These are phyloP conservation scores for Orthosia gothica DNA, from an alignment of 2,888 invertebrate species.

Conservation along the genomic window DNA sequence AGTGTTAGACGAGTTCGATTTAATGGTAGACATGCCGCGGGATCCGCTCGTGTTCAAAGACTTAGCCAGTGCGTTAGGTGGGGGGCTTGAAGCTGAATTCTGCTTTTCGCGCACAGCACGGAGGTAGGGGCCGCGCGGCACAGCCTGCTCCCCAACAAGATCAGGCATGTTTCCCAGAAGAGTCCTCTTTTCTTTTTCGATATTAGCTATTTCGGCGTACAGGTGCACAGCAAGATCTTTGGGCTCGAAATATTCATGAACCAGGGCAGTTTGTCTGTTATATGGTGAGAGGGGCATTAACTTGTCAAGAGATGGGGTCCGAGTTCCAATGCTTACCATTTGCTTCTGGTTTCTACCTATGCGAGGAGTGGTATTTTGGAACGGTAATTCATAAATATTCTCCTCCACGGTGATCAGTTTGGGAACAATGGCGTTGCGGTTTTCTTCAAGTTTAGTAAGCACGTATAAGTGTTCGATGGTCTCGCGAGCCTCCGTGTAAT, in stretches of 20 bases:
- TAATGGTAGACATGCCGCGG: slow-evolving; percentile 76
- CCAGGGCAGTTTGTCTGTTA: slow-evolving; percentile 84
- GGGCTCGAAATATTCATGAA: slow-evolving; percentile 90
- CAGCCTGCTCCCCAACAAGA: slow-evolving; percentile 83
- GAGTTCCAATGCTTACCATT: slow-evolving; percentile 91
- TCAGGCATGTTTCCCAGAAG: slow-evolving; percentile 86
- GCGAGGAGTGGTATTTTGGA: slow-evolving; percentile 85
- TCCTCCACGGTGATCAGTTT: slow-evolving; percentile 79
- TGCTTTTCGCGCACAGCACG: slow-evolving; percentile 92
- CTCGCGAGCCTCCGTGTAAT: slow-evolving; percentile 94
- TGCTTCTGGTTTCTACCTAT: slow-evolving; percentile 85
- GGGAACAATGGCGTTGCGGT: slow-evolving; percentile 89
- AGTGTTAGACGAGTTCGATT: slow-evolving; percentile 82
- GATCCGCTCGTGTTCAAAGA: slow-evolving; percentile 71
- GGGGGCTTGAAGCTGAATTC: slow-evolving; percentile 70
- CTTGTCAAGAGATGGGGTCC: slow-evolving; percentile 92
- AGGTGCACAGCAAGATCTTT: slow-evolving; percentile 91
- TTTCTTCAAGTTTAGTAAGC: slow-evolving; percentile 94
- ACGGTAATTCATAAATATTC: slow-evolving; percentile 93
- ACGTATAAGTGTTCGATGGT: slow-evolving; percentile 95
- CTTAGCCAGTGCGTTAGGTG: slow-evolving; percentile 70
- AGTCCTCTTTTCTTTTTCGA: slow-evolving; percentile 80
- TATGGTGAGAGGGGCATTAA: slow-evolving; percentile 89
- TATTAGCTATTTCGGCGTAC: slow-evolving; percentile 92
- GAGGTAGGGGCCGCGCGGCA: slow-evolving; percentile 92